Percentiles rank a stretch among this genome's conserved stretches.
These are phyloP conservation scores for Panthera tigris DNA, from an alignment of 2,113 vertebrate genomes.

Conservation along the genomic window DNA sequence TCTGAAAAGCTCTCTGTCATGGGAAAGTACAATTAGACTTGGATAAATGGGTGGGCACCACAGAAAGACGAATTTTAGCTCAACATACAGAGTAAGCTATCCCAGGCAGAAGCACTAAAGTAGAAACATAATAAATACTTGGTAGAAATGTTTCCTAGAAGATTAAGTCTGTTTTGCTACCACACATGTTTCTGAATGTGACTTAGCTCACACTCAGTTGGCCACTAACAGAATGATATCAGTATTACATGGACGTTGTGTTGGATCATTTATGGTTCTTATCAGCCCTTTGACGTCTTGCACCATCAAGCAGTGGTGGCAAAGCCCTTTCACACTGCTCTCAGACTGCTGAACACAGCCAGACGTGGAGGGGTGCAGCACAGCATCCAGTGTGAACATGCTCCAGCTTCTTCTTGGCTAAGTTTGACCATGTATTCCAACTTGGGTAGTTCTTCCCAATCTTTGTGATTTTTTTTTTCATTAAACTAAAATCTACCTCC, in stretches of 20 bases:
- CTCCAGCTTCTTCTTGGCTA: not conserved
- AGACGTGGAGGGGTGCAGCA: no score
- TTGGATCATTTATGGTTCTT: not conserved
- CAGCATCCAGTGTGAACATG: fast-evolving
- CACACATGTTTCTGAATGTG: not conserved
- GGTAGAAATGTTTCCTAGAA: not conserved
- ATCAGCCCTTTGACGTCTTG: not conserved
- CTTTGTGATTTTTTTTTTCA: not conserved
- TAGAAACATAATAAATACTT: not conserved
- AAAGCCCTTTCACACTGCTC: not conserved
- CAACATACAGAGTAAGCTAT: not conserved
- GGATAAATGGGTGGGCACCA: not conserved
- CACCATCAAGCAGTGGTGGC: not conserved
- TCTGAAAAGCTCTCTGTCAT: not conserved
- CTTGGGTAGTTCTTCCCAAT: not conserved
- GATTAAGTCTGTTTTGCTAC: not conserved
- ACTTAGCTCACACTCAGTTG: not conserved
- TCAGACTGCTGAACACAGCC: not conserved
- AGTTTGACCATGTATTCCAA: not conserved
- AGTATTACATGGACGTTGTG: not conserved
- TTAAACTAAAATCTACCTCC: not conserved
- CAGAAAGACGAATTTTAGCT: not conserved
- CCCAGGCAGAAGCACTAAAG: not conserved
- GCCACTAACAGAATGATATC: not conserved
- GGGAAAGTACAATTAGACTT: not conserved